Evolutionary conservation across 1,140 invertebrate species (phyloP).

Genomic region (Steinernema feltiae): DNA sequence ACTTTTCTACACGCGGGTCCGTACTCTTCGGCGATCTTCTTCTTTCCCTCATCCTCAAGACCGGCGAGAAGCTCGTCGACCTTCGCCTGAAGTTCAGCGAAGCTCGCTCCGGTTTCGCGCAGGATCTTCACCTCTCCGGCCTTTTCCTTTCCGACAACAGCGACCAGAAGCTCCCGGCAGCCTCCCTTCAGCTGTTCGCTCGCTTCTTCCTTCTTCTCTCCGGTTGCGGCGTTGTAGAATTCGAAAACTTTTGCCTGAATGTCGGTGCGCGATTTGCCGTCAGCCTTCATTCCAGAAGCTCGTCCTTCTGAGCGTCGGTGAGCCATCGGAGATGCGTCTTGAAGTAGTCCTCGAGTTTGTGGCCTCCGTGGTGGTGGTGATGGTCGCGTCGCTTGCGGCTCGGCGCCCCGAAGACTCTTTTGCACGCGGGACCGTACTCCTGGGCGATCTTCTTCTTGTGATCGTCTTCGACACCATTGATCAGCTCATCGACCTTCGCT

Average conservation of each 20-base stretch:
- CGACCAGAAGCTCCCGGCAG: not conserved
- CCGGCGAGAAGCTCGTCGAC: slow-evolving; percentile 8
- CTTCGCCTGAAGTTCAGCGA: not conserved
- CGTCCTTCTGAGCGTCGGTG: not conserved
- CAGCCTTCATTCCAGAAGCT: not conserved
- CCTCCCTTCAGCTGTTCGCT: not conserved
- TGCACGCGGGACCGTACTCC: slow-evolving; percentile 4
- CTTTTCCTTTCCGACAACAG: slow-evolving; percentile 2
- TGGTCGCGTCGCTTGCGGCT: not conserved
- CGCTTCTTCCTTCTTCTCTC: not conserved
- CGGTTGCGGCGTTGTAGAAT: not conserved
- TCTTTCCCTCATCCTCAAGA: slow-evolving; percentile 14
- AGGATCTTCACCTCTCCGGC: not conserved
- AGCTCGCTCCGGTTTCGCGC: not conserved
- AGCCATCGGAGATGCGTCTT: not conserved
- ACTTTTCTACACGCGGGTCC: not conserved
- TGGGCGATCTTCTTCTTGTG: slow-evolving; percentile 46
- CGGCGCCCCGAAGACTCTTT: not conserved
- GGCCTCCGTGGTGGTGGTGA: not conserved
- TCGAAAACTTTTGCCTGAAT: not conserved
- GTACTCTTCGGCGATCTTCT: slow-evolving; percentile 44
- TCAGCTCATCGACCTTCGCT: slow-evolving; percentile 13
- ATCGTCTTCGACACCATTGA: not conserved
- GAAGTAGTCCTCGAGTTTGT: not conserved
- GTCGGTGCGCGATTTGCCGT: not conserved